Evolutionary conservation across 2,797 vertebrate genomes (phyloP), one percentile per base, ranked within the genome.

Genomic region (Gallirallus australis): DNA sequence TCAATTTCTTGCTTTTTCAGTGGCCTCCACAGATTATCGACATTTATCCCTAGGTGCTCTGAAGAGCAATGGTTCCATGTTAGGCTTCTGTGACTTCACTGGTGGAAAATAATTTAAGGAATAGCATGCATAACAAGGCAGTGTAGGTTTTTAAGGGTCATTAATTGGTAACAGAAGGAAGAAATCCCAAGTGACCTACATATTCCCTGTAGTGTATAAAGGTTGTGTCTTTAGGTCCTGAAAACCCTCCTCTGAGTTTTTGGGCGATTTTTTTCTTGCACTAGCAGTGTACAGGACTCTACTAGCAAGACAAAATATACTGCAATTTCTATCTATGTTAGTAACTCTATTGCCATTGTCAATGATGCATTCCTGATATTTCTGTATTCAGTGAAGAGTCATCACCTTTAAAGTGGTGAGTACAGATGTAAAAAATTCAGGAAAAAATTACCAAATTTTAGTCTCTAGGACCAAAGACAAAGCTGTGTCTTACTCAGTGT

Each of bases 51-150:
- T 23, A 60, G 2, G 7, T 77, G 87, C 40, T 78, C 9, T 78
- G 37, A 83, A 77, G 25, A 89, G 6, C 11, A 56, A 18, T 16
- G 3, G 1, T 17, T 69, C 39, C 23, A 15, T 56, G 6, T 79
- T 71, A 77, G 60, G 66, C 37, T 89, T 96, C 73, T 91, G 72
- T 89, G 64, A 92, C 82, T 93, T 94, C 65, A 60, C 10, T 84
- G 77, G 91, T 68, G 39, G 56, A 93, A 97, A 94, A 50, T 39
- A 88, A 85, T 84, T 94, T 94, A 61, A 93, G 81, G 81, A 79
- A 84, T 40, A 89, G 9, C 57, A 15, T 27, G 57, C 79, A 42
- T 42, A 89, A 75, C 5, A 40, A 73, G 7, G 53, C 18, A 66
- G 30, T 56, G 21, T 9, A 27, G 3, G 4, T 15, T 89, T 89